Conservation (phyloP, 1,140 invertebrate genomes). For the Hydropsyche tenuis region DNA sequence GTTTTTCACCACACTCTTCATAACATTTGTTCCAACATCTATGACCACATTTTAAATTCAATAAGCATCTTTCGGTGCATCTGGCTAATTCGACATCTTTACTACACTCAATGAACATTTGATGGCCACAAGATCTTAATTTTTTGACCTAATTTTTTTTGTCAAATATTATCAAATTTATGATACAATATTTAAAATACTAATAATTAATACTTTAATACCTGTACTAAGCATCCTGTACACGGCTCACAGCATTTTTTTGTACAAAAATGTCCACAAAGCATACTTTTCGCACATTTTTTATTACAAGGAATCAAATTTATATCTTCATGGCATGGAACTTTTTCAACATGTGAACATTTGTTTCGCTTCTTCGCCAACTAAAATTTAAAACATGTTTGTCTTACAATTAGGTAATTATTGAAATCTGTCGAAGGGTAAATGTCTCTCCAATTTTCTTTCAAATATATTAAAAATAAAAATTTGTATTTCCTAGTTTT, state of each 20-base stretch:
- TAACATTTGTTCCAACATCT: slow-evolving; percentile 55
- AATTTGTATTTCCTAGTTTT: too few species aligned
- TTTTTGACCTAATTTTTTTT: slow-evolving; percentile 57
- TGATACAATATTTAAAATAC: not conserved
- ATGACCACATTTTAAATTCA: slow-evolving; percentile 53
- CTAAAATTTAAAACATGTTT: slow-evolving; percentile 28
- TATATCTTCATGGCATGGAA: slow-evolving; percentile 30
- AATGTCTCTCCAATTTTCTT: too few species aligned
- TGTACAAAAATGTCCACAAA: slow-evolving; percentile 40
- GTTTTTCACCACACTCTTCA: slow-evolving; percentile 53
- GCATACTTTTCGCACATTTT: slow-evolving; percentile 30
- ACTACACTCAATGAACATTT: slow-evolving; percentile 53
- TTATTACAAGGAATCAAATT: slow-evolving; percentile 34
- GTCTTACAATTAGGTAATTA: too few species aligned
- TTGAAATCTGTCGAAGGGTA: not conserved
- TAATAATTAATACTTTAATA: not conserved
- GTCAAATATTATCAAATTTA: not conserved
- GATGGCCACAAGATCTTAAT: slow-evolving; percentile 59
- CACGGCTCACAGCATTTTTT: slow-evolving; percentile 33
- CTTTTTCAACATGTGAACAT: slow-evolving; percentile 30
- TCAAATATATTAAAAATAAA: too few species aligned
- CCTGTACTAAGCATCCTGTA: slow-evolving; percentile 19
- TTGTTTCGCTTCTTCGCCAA: slow-evolving; percentile 35
- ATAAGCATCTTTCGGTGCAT: not conserved
- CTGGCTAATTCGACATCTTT: not conserved